phyloP scores from a whole-genome alignment of 2,888 invertebrate species.

The Leptinotarsa peninsularis region DNA sequence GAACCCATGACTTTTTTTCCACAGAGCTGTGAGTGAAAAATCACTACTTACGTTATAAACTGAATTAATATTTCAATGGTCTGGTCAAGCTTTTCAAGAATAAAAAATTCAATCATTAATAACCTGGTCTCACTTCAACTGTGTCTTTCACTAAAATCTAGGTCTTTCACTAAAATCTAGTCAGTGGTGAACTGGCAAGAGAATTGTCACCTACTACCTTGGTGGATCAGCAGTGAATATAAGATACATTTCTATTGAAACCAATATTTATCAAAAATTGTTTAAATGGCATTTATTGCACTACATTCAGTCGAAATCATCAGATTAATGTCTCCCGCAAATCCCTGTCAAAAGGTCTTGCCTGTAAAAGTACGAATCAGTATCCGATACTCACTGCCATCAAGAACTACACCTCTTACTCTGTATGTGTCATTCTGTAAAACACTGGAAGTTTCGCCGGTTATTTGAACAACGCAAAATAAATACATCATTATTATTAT shows the following conservation, averaged over 20 bases:
- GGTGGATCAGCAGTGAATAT: background rate
- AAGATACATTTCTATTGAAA: background rate
- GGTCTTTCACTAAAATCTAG: background rate
- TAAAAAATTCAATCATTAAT: background rate
- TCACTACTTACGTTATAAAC: too few relatives aligned
- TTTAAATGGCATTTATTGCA: background rate
- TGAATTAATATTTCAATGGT: background rate
- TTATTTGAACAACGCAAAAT: constrained; percentile 46
- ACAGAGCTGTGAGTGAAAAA: too few relatives aligned
- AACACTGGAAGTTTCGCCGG: constrained; percentile 13
- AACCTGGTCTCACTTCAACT: background rate
- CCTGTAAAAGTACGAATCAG: background rate
- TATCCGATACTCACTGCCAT: background rate
- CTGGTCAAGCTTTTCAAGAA: background rate
- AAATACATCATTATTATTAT: constrained; percentile 59
- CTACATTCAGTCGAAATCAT: background rate
- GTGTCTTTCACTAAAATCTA: background rate
- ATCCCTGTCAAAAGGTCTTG: background rate
- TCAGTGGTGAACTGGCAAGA: background rate
- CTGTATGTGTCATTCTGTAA: background rate
- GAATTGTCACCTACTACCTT: background rate
- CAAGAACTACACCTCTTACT: background rate
- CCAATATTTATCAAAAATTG: background rate
- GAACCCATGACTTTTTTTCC: too few relatives aligned
- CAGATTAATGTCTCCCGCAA: background rate